A percentile compares a stretch with the other conserved stretches of the same genome.
Evolutionary conservation across 1,140 invertebrate species (phyloP).

Genomic region (Brachionus rubens): DNA sequence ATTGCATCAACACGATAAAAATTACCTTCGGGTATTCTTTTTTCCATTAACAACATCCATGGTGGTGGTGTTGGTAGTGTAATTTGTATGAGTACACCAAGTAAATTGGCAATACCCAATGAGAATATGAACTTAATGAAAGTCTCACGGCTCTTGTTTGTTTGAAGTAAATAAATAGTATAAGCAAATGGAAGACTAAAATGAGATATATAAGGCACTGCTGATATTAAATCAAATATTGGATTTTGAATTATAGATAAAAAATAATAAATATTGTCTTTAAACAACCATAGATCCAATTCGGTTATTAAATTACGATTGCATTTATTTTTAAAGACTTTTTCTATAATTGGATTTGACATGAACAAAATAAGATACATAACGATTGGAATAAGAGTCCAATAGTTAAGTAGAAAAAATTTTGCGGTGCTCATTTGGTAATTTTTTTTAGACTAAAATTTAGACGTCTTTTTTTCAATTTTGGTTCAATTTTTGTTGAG

Average conservation of each 20-base stretch:
- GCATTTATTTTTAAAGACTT: neutral
- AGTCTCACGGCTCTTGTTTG: neutral
- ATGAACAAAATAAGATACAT: neutral
- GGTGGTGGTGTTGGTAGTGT: conserved; percentile 6
- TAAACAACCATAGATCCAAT: neutral
- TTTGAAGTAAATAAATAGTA: neutral
- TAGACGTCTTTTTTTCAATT: no score
- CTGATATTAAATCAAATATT: neutral
- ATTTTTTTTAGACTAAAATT: no score
- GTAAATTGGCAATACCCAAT: neutral
- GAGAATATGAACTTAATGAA: neutral
- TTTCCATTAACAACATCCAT: neutral
- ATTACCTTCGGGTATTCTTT: conserved; percentile 1
- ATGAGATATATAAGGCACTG: conserved; percentile 10
- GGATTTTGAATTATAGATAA: neutral
- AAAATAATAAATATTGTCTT: neutral
- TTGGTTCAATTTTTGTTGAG: no score
- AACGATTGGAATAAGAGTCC: neutral
- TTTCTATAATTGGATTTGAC: neutral
- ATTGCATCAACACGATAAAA: conserved; percentile 7
- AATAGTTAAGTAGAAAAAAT: neutral
- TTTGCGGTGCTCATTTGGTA: no score
- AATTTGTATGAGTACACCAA: conserved; percentile 4
- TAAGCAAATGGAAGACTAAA: neutral
- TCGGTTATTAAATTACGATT: neutral